Evolutionary conservation across 53 echinoderm and acorn worm species (phyloP).

Genomic region (Holothuria leucospilota): DNA sequence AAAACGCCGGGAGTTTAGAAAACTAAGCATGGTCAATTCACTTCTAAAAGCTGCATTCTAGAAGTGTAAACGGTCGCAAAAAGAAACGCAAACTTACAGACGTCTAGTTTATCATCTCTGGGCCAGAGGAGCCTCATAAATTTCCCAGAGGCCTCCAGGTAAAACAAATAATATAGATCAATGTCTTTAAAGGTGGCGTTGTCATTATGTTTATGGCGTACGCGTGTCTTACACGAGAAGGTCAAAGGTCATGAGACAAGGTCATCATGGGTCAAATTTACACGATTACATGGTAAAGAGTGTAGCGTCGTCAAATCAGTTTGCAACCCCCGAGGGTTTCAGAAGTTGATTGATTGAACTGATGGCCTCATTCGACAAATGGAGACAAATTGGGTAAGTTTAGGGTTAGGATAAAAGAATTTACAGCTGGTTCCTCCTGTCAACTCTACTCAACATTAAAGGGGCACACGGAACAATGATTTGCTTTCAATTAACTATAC

Average conservation of each 20-base stretch:
- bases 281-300: not conserved
- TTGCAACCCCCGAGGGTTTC: not conserved
- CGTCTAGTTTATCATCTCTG: conserved; percentile 1
- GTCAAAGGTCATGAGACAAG: conserved; percentile 43
- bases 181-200: conserved; percentile 40
- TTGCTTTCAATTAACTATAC: no score
- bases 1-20: no score
- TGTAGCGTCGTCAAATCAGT: no score
- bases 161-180: conserved; percentile 45
- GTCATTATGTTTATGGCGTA: conserved; percentile 43
- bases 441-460: no score
- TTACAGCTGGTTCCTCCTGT: no score
- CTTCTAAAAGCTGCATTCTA: no score
- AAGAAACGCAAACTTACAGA: conserved; percentile 1
- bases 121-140: conserved; percentile 11
- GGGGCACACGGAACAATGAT: no score
- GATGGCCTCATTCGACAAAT: conserved; percentile 5
- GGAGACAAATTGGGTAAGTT: conserved; percentile 17
- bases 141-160: conserved; percentile 28
- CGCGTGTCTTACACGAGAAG: conserved; percentile 46
- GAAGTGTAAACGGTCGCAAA: not conserved
- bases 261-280: conserved; percentile 33
- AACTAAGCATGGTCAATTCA: no score
- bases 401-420: no score
- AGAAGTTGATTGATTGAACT: conserved; percentile 28